A percentile compares a stretch with the other conserved stretches of the same genome.
These are phyloP conservation scores for Diarsia brunnea DNA, from an alignment of 2,888 invertebrate genomes.

Conservation along the genomic window DNA sequence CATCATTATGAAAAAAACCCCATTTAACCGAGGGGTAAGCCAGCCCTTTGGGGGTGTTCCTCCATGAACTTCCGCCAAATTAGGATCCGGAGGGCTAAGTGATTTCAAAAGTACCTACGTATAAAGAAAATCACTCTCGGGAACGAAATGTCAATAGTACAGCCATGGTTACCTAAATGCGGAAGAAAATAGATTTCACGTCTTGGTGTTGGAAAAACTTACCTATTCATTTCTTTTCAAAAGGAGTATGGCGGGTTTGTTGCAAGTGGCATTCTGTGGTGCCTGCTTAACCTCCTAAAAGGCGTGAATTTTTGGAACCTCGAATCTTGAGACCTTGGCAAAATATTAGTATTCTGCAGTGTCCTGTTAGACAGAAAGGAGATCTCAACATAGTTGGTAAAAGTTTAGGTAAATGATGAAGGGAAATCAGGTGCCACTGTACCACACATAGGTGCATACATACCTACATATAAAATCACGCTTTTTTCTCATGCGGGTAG, in stretches of 20 bases:
- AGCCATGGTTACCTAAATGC: not conserved
- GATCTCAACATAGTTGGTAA: not conserved
- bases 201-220: not conserved
- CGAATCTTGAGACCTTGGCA: not conserved
- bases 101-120: conserved; percentile 29
- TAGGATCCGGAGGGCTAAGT: conserved; percentile 39
- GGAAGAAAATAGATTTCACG: not conserved
- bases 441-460: not conserved
- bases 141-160: not conserved
- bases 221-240: conserved; percentile 1
- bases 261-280: not conserved
- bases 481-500: too few relatives aligned
- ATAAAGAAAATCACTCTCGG: conserved; percentile 33
- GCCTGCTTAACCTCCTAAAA: not conserved
- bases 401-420: not conserved
- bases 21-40: conserved; percentile 46
- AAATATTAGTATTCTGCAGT: not conserved
- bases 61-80: conserved; percentile 51
- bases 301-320: not conserved
- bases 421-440: not conserved
- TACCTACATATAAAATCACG: too few relatives aligned
- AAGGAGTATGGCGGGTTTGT: not conserved
- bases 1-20: conserved; percentile 44
- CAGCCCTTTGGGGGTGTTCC: conserved; percentile 47
- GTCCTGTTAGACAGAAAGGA: not conserved